These are phyloP conservation scores for Hydrocynus forskahlii DNA, from an alignment of 2,797 vertebrate species.

Conservation along the genomic window DNA sequence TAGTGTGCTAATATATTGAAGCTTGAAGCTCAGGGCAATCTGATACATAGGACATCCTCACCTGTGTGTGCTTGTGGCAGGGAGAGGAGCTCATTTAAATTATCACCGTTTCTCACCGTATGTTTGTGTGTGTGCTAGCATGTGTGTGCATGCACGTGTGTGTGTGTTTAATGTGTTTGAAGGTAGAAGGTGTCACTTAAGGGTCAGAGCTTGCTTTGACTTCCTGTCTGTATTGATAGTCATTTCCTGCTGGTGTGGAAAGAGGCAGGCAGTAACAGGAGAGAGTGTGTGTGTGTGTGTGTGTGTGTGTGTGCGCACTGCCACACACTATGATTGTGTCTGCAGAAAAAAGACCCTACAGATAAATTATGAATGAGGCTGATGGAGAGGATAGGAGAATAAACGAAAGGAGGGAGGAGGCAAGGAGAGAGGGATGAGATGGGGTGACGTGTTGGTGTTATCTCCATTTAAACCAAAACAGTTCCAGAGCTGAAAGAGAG, in stretches of 20 bases:
- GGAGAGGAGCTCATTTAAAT: background rate
- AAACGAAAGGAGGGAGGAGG: conserved; percentile 45
- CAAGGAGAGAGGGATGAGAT: conserved; percentile 48
- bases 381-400: conserved; percentile 68
- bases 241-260: conserved; percentile 76
- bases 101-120: background rate
- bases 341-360: conserved; percentile 75
- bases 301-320: conserved; percentile 60
- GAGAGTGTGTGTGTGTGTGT: conserved; percentile 65
- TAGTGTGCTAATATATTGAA: conserved; percentile 54
- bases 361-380: conserved; percentile 80
- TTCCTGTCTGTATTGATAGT: conserved; percentile 80
- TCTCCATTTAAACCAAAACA: conserved; percentile 74
- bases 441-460: conserved; percentile 68
- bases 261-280: conserved; percentile 78
- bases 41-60: conserved; percentile 65
- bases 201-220: conserved; percentile 73
- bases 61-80: conserved; percentile 50
- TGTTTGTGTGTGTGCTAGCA: conserved; percentile 10
- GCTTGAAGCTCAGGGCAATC: conserved; percentile 62
- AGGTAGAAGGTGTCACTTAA: conserved; percentile 71
- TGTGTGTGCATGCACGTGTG: conserved; percentile 5
- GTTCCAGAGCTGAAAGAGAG: conserved; percentile 65
- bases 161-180: conserved; percentile 16
- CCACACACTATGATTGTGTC: conserved; percentile 70